These are phyloP conservation scores for Parnassius mnemosyne DNA, from an alignment of 2,888 invertebrate species.

Conservation along the genomic window DNA sequence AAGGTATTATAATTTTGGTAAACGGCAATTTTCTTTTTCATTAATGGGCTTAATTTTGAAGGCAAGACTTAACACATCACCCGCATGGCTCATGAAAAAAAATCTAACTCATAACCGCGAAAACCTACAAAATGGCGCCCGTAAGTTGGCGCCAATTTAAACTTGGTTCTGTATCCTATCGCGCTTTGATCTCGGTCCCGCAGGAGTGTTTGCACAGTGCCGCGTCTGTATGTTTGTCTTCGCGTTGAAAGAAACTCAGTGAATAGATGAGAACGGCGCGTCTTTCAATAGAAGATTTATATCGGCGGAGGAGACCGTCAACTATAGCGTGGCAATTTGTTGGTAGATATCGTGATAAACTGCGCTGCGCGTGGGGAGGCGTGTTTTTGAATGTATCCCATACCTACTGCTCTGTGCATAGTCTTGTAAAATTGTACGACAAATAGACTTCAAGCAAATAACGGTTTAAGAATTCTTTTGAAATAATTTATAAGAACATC, in stretches of 20 bases:
- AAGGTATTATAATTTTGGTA: no score
- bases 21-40: no score
- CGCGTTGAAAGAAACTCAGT: conserved; percentile 60
- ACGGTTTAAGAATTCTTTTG: neutral
- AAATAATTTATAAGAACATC: no score
- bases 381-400: neutral
- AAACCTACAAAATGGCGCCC: conserved; percentile 70
- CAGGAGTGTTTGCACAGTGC: conserved; percentile 62
- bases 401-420: neutral
- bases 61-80: neutral
- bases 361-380: conserved; percentile 6
- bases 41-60: no score
- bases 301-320: conserved; percentile 58
- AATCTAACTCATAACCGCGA: conserved; percentile 36
- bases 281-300: conserved; percentile 67
- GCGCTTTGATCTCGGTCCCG: conserved; percentile 71
- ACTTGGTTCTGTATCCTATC: conserved; percentile 70
- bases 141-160: conserved; percentile 77
- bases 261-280: conserved; percentile 45
- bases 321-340: conserved; percentile 76
- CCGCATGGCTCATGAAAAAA: neutral
- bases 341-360: conserved; percentile 68
- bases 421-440: neutral
- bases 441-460: conserved; percentile 5
- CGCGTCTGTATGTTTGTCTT: conserved; percentile 67